phyloP scores from a whole-genome alignment of 2,797 vertebrate genomes.

The Danio albolineatus region DNA sequence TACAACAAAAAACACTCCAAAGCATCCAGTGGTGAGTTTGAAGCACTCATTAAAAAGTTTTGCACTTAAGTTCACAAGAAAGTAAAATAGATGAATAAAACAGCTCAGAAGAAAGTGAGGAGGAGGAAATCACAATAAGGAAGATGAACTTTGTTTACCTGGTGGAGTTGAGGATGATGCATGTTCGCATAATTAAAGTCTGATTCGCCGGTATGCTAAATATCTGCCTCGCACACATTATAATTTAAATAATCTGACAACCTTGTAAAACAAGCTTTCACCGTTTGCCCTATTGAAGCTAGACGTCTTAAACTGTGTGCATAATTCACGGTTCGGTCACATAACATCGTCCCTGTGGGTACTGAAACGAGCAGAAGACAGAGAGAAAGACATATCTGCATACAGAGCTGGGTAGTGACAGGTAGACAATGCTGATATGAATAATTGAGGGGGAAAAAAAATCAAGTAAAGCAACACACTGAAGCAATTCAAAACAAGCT shows the following conservation, averaged over 20 bases:
- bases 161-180: not conserved
- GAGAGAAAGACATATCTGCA: conserved; percentile 25
- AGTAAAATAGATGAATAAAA: not conserved
- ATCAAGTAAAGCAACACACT: conserved; percentile 16
- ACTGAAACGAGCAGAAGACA: not conserved
- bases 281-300: conserved; percentile 38
- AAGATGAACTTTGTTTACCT: conserved; percentile 33
- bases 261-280: conserved; percentile 48
- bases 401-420: conserved; percentile 71
- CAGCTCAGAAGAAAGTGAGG: not conserved
- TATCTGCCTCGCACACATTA: conserved; percentile 48
- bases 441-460: conserved; percentile 71
- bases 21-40: not conserved
- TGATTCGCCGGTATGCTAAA: conserved; percentile 53
- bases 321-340: conserved; percentile 33
- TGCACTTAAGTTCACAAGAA: not conserved
- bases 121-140: not conserved
- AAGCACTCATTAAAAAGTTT: conserved; percentile 9
- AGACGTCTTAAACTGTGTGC: conserved; percentile 37
- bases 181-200: conserved; percentile 55
- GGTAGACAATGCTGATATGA: conserved; percentile 79
- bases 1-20: conserved; percentile 8
- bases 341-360: conserved; percentile 39
- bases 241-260: conserved; percentile 52
- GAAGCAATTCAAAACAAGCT: conserved; percentile 30